These are phyloP conservation scores for Gila robusta DNA, from an alignment of 2,797 vertebrate genomes.

Conservation along the genomic window DNA sequence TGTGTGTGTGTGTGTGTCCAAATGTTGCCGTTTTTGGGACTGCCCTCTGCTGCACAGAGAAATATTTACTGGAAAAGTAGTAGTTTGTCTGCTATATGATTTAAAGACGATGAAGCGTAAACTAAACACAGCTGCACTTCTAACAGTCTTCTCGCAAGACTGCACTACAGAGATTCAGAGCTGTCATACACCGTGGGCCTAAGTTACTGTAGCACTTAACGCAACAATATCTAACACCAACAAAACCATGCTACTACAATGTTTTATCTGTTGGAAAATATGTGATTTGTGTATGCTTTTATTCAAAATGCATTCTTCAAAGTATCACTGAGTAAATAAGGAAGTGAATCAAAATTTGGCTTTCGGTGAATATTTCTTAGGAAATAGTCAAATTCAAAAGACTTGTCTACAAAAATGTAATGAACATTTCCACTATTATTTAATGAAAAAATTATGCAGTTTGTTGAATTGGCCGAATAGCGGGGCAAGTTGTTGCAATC, in stretches of 20 bases:
- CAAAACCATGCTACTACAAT: background rate
- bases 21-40: constrained; percentile 60
- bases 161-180: constrained; percentile 25
- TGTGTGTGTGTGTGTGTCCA: constrained; percentile 44
- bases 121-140: constrained; percentile 44
- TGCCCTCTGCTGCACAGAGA: constrained; percentile 38
- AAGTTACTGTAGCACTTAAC: background rate
- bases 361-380: background rate
- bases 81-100: constrained; percentile 23
- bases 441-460: background rate
- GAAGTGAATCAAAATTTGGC: too few species aligned
- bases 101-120: constrained; percentile 37
- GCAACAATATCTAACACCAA: background rate
- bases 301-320: background rate
- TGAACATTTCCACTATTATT: background rate
- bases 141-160: constrained; percentile 25
- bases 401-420: too few species aligned
- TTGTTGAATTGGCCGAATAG: background rate
- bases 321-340: too few species aligned
- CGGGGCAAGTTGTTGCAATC: background rate
- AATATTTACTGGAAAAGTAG: constrained; percentile 1
- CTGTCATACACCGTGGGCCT: constrained; percentile 23
- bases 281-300: background rate
- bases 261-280: background rate
- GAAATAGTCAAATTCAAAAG: background rate